Conservation (phyloP, 2,797 vertebrate species). For the Allenopithecus nigroviridis region DNA sequence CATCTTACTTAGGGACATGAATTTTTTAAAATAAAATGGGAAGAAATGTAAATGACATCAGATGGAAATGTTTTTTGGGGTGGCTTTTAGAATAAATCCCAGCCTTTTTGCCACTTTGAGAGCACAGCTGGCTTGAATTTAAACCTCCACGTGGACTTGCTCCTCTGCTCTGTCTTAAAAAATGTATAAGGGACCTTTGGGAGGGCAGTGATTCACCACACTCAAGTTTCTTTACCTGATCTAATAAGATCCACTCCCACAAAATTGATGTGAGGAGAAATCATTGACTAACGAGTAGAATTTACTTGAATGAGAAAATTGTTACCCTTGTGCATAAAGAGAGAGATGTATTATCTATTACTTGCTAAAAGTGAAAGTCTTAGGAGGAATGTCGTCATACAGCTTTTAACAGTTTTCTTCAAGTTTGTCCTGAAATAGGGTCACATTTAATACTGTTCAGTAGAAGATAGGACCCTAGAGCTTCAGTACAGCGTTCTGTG, state of each 20-base stretch:
- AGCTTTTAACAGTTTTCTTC: slow-evolving; percentile 37
- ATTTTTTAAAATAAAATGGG: slow-evolving; percentile 59
- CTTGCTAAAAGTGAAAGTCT: slow-evolving; percentile 38
- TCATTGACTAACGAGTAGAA: slow-evolving; percentile 17
- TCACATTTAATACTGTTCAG: neutral
- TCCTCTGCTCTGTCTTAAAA: slow-evolving; percentile 22
- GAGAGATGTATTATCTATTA: neutral
- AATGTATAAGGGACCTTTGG: neutral
- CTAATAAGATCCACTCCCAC: neutral
- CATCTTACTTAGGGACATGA: slow-evolving; percentile 68
- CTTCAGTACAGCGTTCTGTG: slow-evolving; percentile 20
- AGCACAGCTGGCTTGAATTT: slow-evolving; percentile 64
- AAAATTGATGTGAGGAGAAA: slow-evolving; percentile 29
- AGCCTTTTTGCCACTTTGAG: slow-evolving; percentile 40
- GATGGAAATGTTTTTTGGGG: slow-evolving; percentile 44
- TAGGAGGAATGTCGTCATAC: slow-evolving; percentile 30
- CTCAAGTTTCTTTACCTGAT: neutral
- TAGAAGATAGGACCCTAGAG: slow-evolving; percentile 24
- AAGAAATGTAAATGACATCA: slow-evolving; percentile 64
- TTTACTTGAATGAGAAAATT: slow-evolving; percentile 47
- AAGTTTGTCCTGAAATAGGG: slow-evolving; percentile 25
- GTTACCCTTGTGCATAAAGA: slow-evolving; percentile 14
- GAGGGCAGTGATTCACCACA: neutral
- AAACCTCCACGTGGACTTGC: slow-evolving; percentile 35
- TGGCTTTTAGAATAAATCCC: slow-evolving; percentile 58